Evolutionary conservation across 2,797 vertebrate species (phyloP), one percentile per base, ranked within the genome.

Genomic region (Manis javanica): DNA sequence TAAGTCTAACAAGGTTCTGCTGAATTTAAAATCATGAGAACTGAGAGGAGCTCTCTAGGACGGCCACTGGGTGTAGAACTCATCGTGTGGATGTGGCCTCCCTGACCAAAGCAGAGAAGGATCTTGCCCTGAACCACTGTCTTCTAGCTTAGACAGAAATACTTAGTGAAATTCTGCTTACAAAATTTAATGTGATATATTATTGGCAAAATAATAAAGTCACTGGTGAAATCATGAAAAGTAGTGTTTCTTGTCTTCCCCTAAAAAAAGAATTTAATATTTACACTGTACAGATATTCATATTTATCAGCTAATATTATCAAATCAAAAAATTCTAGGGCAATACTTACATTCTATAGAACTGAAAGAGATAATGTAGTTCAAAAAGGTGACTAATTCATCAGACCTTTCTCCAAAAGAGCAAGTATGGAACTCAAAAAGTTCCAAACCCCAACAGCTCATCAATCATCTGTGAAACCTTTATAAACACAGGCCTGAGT

Each of bases 191-290:
- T 46, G 46, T 46, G 46, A 46, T 46, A 2, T 46, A 46, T 46
- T 46, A 46, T 11, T 46, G 46, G 46, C 11, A 46, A 46, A 46
- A 46, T 46, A 46, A 46, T 46, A 11, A 46, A 46, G 46, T 46
- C 46, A 46, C 46, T 46, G 5, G 7, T 88, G 29, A 94, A 86
- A 85, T 88, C 93, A 91, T 55, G 7, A 95, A 95, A 42, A 16
- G 8, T 19, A 37, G 12, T 71, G 46, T 72, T 72, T 71, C 34
- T 68, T 51, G 39, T n/a, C 19, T 55, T 85, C 5, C 26, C 15
- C 66, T 94, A 18, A 64, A 46, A 83, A 83, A 87, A 64, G 1
- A 89, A 87, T 24, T 85, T 69, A 86, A 39, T 77, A 74, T 69
- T 89, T 90, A 19, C 1, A 57, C 3, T 59, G 13, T 72, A 31